phyloP scores from a whole-genome alignment of 2,797 vertebrate species.

The Emys orbicularis region DNA sequence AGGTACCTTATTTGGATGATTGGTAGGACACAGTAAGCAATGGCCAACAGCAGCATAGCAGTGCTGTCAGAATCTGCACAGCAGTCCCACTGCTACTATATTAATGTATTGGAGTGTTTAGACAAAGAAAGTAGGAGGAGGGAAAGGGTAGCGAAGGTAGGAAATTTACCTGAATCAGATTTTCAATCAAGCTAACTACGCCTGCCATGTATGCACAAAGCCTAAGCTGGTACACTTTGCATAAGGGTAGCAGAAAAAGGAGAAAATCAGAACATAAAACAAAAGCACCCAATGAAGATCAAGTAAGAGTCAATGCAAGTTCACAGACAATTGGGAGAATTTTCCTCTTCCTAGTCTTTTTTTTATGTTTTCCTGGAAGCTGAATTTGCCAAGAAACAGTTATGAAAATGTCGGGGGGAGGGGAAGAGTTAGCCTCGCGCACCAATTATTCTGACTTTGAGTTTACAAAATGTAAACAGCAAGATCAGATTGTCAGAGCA shows the following conservation, averaged over 20 bases:
- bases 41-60: conserved; percentile 32
- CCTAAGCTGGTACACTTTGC: conserved; percentile 40
- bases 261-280: background rate
- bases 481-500: background rate
- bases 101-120: conserved; percentile 15
- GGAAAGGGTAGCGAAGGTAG: background rate
- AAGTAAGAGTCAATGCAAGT: background rate
- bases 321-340: background rate
- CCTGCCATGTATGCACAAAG: conserved; percentile 6
- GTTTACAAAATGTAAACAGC: background rate
- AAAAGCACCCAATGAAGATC: fast-evolving
- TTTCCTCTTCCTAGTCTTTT: background rate
- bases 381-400: background rate
- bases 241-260: conserved; percentile 40
- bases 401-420: background rate
- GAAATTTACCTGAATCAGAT: conserved; percentile 40
- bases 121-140: conserved; percentile 15
- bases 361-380: background rate
- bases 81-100: background rate
- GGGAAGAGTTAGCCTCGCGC: background rate
- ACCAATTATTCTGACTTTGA: conserved; percentile 32
- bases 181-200: conserved; percentile 33
- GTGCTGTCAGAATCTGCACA: background rate
- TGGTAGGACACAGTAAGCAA: conserved; percentile 24
- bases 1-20: conserved; percentile 6